phyloP scores from a whole-genome alignment of 2,888 invertebrate species.

The Artemia sp. region DNA sequence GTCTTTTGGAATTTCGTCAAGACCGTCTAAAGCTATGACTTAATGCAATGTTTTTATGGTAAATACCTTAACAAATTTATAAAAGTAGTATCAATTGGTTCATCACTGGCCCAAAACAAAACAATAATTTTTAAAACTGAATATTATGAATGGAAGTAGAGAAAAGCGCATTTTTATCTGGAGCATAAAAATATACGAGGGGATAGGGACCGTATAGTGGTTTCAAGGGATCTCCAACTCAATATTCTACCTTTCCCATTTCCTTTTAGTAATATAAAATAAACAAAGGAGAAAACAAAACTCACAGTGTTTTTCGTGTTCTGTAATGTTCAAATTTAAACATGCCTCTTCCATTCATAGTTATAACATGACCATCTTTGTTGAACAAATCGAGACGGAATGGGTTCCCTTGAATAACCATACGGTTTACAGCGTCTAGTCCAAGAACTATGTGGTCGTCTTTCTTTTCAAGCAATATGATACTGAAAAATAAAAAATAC shows the following conservation, averaged over 20 bases:
- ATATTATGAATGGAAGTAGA: background rate
- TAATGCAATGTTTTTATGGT: no score
- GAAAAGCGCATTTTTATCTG: background rate
- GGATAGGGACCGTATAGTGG: background rate
- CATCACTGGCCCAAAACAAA: no score
- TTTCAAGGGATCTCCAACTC: background rate
- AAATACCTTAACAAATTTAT: no score
- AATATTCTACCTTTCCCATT: no score
- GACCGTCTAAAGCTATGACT: no score
- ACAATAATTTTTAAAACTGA: background rate
- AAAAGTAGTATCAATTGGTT: no score
- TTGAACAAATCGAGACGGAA: slow-evolving; percentile 64
- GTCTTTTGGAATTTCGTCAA: no score
- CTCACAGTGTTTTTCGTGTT: slow-evolving; percentile 20
- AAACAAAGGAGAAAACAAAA: background rate
- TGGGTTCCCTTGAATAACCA: slow-evolving; percentile 52
- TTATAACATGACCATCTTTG: slow-evolving; percentile 50
- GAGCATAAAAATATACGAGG: background rate
- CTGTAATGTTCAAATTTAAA: slow-evolving; percentile 78
- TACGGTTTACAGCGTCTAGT: slow-evolving; percentile 41
- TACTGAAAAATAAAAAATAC: slow-evolving; percentile 29
- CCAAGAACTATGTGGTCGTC: slow-evolving; percentile 40
- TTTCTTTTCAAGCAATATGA: slow-evolving; percentile 42
- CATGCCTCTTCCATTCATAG: slow-evolving; percentile 72
- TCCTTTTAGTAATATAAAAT: no score